Percentiles rank a stretch among this genome's conserved stretches.
Conservation (phyloP, 1,140 invertebrate species). For the Venustaconcha ellipsiformis region DNA sequence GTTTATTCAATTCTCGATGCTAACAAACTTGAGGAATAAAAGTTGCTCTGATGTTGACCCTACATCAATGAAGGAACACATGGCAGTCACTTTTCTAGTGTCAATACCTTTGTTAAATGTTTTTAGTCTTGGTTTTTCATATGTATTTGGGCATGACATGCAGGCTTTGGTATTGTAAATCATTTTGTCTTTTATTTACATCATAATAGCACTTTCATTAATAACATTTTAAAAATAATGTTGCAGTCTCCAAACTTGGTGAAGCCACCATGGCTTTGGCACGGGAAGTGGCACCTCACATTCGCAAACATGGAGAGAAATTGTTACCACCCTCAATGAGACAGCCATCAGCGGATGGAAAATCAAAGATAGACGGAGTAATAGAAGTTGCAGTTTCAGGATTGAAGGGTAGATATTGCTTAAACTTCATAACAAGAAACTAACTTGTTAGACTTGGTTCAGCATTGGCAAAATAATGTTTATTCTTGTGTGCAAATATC, state of each 20-base stretch:
- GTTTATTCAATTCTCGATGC: too few species aligned
- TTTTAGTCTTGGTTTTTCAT: too few species aligned
- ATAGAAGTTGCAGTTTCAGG: conserved; percentile 78
- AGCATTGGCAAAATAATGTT: neutral
- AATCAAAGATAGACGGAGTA: conserved; percentile 74
- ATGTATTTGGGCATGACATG: too few species aligned
- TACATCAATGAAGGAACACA: too few species aligned
- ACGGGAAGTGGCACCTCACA: conserved; percentile 76
- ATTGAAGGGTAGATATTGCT: conserved; percentile 70
- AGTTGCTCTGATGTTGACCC: too few species aligned
- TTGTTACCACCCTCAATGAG: conserved; percentile 72
- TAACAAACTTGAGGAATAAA: too few species aligned
- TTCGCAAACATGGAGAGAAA: conserved; percentile 75
- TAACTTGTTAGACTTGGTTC: neutral
- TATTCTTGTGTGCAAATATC: neutral
- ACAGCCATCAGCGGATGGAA: conserved; percentile 72
- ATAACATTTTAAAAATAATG: neutral
- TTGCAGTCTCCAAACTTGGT: conserved; percentile 76
- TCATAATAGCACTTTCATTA: neutral
- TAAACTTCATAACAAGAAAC: neutral
- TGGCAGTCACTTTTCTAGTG: too few species aligned
- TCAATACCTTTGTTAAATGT: too few species aligned
- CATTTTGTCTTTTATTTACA: neutral
- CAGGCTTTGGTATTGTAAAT: too few species aligned
- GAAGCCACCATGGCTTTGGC: conserved; percentile 76